Conservation (phyloP, 2,888 invertebrate genomes). For the Crepidodera aurea region DNA sequence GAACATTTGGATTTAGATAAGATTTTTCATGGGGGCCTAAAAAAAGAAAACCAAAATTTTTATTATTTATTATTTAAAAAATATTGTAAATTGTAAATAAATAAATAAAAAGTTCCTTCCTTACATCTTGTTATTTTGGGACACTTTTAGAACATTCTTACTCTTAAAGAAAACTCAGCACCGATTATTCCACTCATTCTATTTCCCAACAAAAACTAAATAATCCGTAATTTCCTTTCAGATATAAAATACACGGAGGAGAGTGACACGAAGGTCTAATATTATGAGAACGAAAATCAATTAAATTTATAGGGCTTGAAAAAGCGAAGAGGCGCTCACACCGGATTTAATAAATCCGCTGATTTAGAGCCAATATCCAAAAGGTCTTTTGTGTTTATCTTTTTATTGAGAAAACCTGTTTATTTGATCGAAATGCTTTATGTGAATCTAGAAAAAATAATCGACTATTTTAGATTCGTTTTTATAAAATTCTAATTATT, state of each 20-base stretch:
- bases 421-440: neutral
- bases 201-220: neutral
- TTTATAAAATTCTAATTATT: neutral
- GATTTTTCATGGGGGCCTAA: too few relatives aligned
- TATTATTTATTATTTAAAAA: too few relatives aligned
- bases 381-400: constrained; percentile 11
- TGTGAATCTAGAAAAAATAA: neutral
- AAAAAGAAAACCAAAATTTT: too few relatives aligned
- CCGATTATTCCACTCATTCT: too few relatives aligned
- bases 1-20: too few relatives aligned
- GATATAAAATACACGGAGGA: neutral
- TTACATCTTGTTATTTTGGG: too few relatives aligned
- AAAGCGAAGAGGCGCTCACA: constrained; percentile 10
- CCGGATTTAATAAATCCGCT: constrained; percentile 10
- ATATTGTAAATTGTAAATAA: too few relatives aligned
- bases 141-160: too few relatives aligned
- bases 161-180: too few relatives aligned
- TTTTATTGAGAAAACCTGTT: constrained; percentile 10
- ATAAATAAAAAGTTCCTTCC: too few relatives aligned
- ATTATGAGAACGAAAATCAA: constrained; percentile 12
- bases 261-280: neutral
- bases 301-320: constrained; percentile 16
- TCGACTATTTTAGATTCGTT: too few relatives aligned
- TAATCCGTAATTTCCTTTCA: constrained; percentile 4
- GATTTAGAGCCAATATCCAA: constrained; percentile 14